Base-by-base conservation (phyloP, 2,113 vertebrate species). In the Numida meleagris region DNA sequence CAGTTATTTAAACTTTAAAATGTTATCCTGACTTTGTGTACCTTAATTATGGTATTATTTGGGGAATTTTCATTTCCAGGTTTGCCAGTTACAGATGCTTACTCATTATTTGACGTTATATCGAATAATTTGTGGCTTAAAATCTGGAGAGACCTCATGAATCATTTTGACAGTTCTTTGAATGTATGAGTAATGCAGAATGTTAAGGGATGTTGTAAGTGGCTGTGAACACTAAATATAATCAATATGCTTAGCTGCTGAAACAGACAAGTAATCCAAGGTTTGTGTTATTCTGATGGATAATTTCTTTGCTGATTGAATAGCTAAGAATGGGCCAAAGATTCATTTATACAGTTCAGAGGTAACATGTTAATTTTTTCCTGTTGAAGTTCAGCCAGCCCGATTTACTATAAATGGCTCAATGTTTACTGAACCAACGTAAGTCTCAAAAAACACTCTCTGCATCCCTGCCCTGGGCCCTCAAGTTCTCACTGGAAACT, bases 121-220 rank as follows among this genome's bases (percentile, higher is more conserved):
- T 1, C 65, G 57, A 84, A 71, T 55, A 88, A 75, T 1, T 76
- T 76, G 46, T 58, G 34, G 15, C 63, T 81, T 62, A 86, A 80
- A 80, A 91, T 74, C 59, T 72, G 40, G 57, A 82, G 43, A 82
- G 61, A 8, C 53, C 38, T 80, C 80, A 86, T 88, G 75, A 96
- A 96, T 92, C 65, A 88, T 89, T 93, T 66, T 85, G 71, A 87
- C 48, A 86, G 57, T 45, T 73, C 40, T 71, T 85, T 50, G 62
- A 90, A 82, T 74, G 78, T 82, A 53, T 78, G 77, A 78, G 55
- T 40, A 79, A 88, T 50, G 50, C 17, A 79, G 80, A 81, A 70
- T 10, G n/a, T 83, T 92, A 70, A 12, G 76, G 63, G 63, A 77
- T 51, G 13, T 24, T 58, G 21, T 55, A 74, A 15, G 29, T 62